Evolutionary conservation across 1,140 invertebrate genomes (phyloP).

Genomic region (Wiebesia pumilae): DNA sequence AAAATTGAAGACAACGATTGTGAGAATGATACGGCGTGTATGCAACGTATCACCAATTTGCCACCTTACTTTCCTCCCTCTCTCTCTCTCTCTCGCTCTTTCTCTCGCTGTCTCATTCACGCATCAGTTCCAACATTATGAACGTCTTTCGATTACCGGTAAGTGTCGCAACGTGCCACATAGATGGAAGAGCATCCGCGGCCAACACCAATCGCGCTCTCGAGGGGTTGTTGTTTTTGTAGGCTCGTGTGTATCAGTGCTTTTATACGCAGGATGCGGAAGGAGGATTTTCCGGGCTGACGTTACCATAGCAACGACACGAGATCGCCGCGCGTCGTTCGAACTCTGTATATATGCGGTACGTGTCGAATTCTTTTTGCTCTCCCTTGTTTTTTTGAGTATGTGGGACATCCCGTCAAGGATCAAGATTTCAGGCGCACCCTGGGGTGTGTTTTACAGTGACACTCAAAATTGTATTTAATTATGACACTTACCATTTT

Average conservation of each 20-base stretch:
- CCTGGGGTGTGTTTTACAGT: neutral
- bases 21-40: neutral
- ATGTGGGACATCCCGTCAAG: neutral
- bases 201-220: too few species aligned
- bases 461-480: neutral
- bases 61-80: neutral
- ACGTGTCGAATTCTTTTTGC: neutral
- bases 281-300: conserved; percentile 18
- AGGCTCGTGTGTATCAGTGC: neutral
- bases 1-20: neutral
- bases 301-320: conserved; percentile 23
- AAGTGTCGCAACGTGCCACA: too few species aligned
- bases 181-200: too few species aligned
- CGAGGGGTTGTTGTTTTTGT: neutral
- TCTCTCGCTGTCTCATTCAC: neutral
- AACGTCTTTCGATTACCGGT: conserved; percentile 5
- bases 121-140: neutral
- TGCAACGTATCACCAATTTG: neutral
- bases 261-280: too few species aligned
- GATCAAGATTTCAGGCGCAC: neutral
- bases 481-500: neutral
- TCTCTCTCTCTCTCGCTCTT: neutral
- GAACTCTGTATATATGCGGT: neutral
- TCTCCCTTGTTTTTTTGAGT: neutral
- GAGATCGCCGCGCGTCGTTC: neutral